phyloP scores from a whole-genome alignment of 2,888 invertebrate species.

The Petrophora chlorosata region DNA sequence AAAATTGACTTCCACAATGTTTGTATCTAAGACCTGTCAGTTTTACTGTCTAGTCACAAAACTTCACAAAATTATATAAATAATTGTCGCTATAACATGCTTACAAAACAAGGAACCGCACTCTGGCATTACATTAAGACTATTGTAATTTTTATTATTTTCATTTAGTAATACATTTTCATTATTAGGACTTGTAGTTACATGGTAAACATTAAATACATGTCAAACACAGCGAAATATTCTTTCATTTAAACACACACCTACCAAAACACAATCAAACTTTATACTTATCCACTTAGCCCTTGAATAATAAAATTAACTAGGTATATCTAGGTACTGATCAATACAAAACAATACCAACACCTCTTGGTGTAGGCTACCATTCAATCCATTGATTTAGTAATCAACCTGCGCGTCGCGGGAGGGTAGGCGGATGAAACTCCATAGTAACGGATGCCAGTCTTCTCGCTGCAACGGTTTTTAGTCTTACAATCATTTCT shows the following conservation, averaged over 20 bases:
- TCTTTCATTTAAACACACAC: conserved; percentile 79
- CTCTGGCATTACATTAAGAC: conserved; percentile 62
- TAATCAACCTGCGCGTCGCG: no score
- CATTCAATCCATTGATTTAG: no score
- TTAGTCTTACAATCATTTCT: no score
- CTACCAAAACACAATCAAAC: conserved; percentile 27
- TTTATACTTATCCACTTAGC: no score
- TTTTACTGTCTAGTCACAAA: conserved; percentile 45
- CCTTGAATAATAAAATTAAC: no score
- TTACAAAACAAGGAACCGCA: conserved; percentile 63
- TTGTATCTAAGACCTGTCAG: conserved; percentile 28
- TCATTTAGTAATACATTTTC: conserved; percentile 62
- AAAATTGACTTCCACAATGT: conserved; percentile 12
- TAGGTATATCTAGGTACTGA: no score
- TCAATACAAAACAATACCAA: no score
- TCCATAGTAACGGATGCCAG: no score
- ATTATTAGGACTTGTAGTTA: conserved; percentile 76
- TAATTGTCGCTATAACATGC: conserved; percentile 45
- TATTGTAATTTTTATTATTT: conserved; percentile 62
- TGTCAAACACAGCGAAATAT: conserved; percentile 78
- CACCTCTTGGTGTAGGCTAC: no score
- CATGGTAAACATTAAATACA: conserved; percentile 82
- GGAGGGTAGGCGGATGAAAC: no score
- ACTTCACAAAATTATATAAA: conserved; percentile 31
- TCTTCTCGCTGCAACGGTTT: no score